Evolutionary conservation across 2,797 vertebrate genomes (phyloP), one percentile per base, ranked within the genome.

Genomic region (Rousettus madagascariensis): DNA sequence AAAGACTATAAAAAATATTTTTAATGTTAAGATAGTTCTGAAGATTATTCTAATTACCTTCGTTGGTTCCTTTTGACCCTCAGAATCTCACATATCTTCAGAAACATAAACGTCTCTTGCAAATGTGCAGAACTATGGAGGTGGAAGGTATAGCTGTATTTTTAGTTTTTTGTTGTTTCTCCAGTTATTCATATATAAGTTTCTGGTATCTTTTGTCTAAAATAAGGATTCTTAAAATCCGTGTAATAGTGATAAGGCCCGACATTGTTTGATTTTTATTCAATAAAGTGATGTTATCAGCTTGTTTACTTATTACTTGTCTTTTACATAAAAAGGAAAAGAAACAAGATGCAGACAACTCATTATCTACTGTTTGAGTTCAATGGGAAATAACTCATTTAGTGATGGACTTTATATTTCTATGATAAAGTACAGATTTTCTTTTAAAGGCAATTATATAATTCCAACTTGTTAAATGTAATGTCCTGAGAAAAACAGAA

Each of bases 381-480:
- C 20, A 30, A 19, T 7, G 13, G 28, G 38, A 80, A 93, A 43
- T 59, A 59, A 72, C 4, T 94, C 61, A 78, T n/a, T 65, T 66
- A 82, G 11, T 68, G 61, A 11, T 8, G 26, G 36, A 49, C 66
- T 87, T 95, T n/a, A 77, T 80, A 57, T n/a, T 86, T 43, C 66
- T 59, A 63, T 57, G 49, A 79, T n/a, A 78, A 59, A 86, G 41
- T n/a, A 53, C 1, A 79, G 38, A 66, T 51, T 41, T 89, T 78
- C 77, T 80, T 86, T 84, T 30, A 80, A 80, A 92, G 38, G 2
- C 15, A 53, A 91, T 92, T 65, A 55, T 78, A 41, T 51, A 91
- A 88, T 77, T 92, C 16, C 30, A 82, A 59, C 30, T 53, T 96
- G 7, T 53, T 77, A 97, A 94, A 91, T 91, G n/a, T n/a, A 80